Base-by-base conservation (phyloP, 2,888 invertebrate species). In the Diplolepis rosae region DNA sequence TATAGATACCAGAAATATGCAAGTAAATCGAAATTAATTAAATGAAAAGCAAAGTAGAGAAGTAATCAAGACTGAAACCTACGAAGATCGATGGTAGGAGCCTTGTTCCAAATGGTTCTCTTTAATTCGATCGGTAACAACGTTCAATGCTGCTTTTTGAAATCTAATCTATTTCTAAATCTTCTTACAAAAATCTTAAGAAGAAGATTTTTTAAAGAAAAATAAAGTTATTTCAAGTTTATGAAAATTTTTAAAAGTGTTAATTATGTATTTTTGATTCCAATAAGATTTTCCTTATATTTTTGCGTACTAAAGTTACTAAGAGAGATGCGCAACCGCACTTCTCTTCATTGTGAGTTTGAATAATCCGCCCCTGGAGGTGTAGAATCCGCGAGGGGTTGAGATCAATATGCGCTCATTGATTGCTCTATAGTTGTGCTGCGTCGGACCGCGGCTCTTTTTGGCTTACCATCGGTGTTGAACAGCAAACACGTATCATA, bases 391-490 rank as follows among this genome's bases (percentile, higher is more conserved):
- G 73, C 70, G 77, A 82, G 82, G 82, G 81, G 82, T 80, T 81
- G 79, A 82, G 83, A 84, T 84, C 84, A 84, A 84, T 84, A 84
- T 82, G 78, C 80, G 79, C 73, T 80, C 83, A 84, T 84, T 82
- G 83, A 84, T 84, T 83, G 77, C 74, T 78, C 72, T 78, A 75
- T 79, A 75, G 77, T 78, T 77, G 76, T 76, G 77, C 76, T 77
- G 79, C 74, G 76, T 79, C 81, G 75, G 56, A 75, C 68, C 48
- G 48, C 22, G 35, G 51, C n/a, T 51, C 50, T 75, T 73, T 52
- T 71, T 65, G 30, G 67, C 68, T 66, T 67, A 45, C 48, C 70
- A 51, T 75, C 71, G 61, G 61, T 67, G 71, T 71, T 69, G 52
- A 69, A 70, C 35, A 54, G 35, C 66, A 72, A 75, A 39, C 56